Evolutionary conservation across 2,797 vertebrate genomes (phyloP), one percentile per base, ranked within the genome.

Genomic region (Eulemur rubriventer): DNA sequence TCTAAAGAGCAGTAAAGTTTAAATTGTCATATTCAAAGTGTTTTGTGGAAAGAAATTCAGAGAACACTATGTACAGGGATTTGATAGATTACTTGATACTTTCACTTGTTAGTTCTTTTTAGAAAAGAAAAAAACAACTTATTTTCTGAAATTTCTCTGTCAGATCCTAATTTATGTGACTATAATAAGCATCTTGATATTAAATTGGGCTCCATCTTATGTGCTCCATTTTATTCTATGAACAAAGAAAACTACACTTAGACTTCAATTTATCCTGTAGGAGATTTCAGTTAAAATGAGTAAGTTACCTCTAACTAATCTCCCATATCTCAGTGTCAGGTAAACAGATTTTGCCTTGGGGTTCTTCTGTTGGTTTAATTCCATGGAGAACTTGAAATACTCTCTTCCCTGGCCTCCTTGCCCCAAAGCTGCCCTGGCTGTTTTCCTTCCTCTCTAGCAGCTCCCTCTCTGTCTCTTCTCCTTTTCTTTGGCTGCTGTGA

Each of bases 11-110:
- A 86, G 9, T 75, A 18, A 35, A 79, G 13, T 87, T 87, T 76
- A 89, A 63, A 80, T 82, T 83, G 67, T 94, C 67, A 35, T 50
- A 73, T 87, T 95, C 26, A 38, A 85, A 78, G 7, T 63, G 2
- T 76, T 87, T 79, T 83, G 78, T 87, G 67, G 63, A 90, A 80
- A 70, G 38, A 92, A 48, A 73, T 94, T 55, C 65, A 83, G 95
- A 96, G 79, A 92, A 80, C 48, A 67, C 46, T 43, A 6, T 57
- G 43, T 86, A 48, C 55, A 63, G 63, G 57, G 63, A 69, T 33
- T 52, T 80, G 73, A 89, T 72, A 10, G 86, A 59, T 67, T 63
- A 73, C 18, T 67, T 81, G 17, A 52, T 91, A 11, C 17, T 87
- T 79, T 20, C 26, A 33, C 67, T 95, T 89, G 59, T 81, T 91